Conservation (phyloP, 1,140 invertebrate genomes). For the Pseudomyrmex sp. region DNA sequence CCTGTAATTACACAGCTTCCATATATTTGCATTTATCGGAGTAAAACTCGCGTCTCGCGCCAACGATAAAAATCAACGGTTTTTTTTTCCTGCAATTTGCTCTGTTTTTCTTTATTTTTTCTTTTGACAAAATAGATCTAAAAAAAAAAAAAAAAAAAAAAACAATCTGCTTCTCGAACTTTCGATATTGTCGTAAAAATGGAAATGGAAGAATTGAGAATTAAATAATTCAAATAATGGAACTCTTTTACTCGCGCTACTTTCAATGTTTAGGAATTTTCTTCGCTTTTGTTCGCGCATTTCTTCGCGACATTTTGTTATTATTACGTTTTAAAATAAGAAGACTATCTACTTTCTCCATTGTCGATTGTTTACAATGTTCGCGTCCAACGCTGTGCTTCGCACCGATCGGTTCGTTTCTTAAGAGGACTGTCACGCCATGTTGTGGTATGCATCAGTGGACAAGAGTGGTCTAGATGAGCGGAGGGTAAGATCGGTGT, state of each 20-base stretch:
- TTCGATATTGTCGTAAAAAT: neutral
- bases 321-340: neutral
- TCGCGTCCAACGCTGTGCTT: constrained; percentile 1
- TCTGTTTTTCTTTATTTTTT: constrained; percentile 3
- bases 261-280: neutral
- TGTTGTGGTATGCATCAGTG: constrained; percentile 77
- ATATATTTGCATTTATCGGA: neutral
- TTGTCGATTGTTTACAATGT: constrained; percentile 10
- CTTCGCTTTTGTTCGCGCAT: no score
- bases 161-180: constrained; percentile 21
- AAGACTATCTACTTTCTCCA: neutral
- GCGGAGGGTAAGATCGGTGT: constrained; percentile 71
- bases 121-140: neutral
- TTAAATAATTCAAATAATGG: neutral
- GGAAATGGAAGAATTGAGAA: neutral
- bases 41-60: constrained; percentile 39
- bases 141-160: constrained; percentile 3
- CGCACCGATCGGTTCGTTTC: neutral
- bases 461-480: constrained; percentile 72
- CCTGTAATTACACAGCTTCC: constrained; percentile 60
- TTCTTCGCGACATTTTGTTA: neutral
- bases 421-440: constrained; percentile 56
- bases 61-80: constrained; percentile 65
- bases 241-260: neutral
- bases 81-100: constrained; percentile 53